A percentile compares a stretch with the other conserved stretches of the same genome.
phyloP scores from a whole-genome alignment of 2,797 vertebrate genomes.

The Macropodus opercularis region DNA sequence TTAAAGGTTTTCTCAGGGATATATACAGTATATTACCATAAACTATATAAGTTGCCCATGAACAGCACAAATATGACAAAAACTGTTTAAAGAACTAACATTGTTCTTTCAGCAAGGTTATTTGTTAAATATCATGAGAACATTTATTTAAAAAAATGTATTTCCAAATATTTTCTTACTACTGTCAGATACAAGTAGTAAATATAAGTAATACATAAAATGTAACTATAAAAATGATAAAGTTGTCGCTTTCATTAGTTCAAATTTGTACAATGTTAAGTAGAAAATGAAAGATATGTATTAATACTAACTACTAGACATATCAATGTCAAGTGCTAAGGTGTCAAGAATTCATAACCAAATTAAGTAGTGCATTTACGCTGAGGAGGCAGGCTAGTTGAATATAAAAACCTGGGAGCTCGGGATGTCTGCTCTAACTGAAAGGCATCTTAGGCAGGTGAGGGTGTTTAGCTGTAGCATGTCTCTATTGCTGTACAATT shows the following conservation, averaged over 20 bases:
- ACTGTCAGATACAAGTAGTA: background rate
- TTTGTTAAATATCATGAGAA: background rate
- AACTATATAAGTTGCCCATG: too few species aligned
- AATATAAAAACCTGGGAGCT: conserved; percentile 50
- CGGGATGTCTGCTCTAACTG: conserved; percentile 29
- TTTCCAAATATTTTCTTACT: background rate
- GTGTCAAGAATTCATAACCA: conserved; percentile 64
- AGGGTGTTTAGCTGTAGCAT: conserved; percentile 17
- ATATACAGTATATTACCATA: too few species aligned
- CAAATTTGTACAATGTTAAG: too few species aligned
- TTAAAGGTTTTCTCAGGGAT: too few species aligned
- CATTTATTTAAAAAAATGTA: background rate
- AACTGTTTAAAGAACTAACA: too few species aligned
- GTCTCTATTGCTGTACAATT: background rate
- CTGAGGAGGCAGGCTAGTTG: conserved; percentile 37
- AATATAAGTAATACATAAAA: too few species aligned
- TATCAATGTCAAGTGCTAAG: conserved; percentile 40
- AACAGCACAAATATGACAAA: too few species aligned
- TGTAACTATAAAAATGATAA: too few species aligned
- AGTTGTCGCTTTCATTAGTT: too few species aligned
- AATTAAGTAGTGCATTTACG: conserved; percentile 33
- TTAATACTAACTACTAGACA: conserved; percentile 15
- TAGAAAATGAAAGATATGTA: background rate
- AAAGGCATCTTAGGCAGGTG: conserved; percentile 39
- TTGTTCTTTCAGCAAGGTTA: background rate